phyloP scores from a whole-genome alignment of 2,797 vertebrate species.

The Oreochromis grahami region DNA sequence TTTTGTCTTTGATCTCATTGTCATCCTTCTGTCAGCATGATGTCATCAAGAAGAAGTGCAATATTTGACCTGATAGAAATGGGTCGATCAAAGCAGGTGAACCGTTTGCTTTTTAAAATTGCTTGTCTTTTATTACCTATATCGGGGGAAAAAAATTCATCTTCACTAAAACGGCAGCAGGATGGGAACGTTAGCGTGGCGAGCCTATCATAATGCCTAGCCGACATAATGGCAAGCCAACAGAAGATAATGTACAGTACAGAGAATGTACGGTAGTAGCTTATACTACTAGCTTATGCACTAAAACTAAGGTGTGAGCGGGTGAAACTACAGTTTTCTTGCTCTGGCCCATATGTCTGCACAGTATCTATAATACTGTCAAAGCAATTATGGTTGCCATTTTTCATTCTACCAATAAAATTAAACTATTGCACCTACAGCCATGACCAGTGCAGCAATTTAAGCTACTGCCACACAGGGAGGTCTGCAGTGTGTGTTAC shows the following conservation, averaged over 20 bases:
- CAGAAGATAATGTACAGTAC: background rate
- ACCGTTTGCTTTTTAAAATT: background rate
- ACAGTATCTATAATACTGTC: slow-evolving; percentile 47
- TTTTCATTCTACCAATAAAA: slow-evolving; percentile 56
- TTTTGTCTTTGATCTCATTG: slow-evolving; percentile 69
- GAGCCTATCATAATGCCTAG: background rate
- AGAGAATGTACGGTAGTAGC: background rate
- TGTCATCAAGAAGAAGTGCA: slow-evolving; percentile 48
- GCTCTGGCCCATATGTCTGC: slow-evolving; percentile 23
- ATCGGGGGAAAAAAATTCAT: background rate
- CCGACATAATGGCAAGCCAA: slow-evolving; percentile 1
- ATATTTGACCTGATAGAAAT: background rate
- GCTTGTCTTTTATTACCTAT: background rate
- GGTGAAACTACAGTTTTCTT: slow-evolving; percentile 27
- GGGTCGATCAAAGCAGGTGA: background rate
- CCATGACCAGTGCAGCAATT: slow-evolving; percentile 36
- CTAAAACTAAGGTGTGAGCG: slow-evolving; percentile 9
- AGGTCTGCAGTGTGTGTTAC: slow-evolving; percentile 45
- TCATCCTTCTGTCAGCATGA: slow-evolving; percentile 73
- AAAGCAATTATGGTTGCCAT: slow-evolving; percentile 41
- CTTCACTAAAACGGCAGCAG: background rate
- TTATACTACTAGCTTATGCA: background rate
- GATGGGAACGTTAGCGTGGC: background rate
- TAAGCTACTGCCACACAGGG: slow-evolving; percentile 54
- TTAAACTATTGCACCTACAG: slow-evolving; percentile 55